Conservation (phyloP, 1,140 invertebrate genomes). For the Odontomachus brunneus region DNA sequence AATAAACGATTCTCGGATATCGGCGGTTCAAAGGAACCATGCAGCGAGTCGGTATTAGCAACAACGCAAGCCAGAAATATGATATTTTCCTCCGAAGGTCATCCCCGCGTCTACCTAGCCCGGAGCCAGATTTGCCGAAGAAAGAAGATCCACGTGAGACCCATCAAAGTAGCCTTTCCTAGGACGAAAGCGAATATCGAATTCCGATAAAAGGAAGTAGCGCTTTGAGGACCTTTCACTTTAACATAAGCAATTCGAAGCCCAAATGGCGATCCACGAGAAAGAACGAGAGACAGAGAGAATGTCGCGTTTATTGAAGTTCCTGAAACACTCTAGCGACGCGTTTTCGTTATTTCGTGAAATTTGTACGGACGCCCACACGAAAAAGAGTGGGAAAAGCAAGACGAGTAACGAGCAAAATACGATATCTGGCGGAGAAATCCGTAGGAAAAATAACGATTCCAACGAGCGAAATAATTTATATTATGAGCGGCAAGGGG, state of each 20-base stretch:
- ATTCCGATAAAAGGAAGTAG: conserved; percentile 78
- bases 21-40: conserved; percentile 17
- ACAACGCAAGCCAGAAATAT: conserved; percentile 52
- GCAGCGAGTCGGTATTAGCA: conserved; percentile 59
- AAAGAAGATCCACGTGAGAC: conserved; percentile 66
- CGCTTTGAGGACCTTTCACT: conserved; percentile 74
- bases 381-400: not conserved
- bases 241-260: conserved; percentile 72
- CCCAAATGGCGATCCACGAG: conserved; percentile 53
- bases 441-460: conserved; percentile 35
- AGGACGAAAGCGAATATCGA: conserved; percentile 75
- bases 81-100: conserved; percentile 45
- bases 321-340: not conserved
- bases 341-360: conserved; percentile 36
- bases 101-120: conserved; percentile 47
- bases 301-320: conserved; percentile 35
- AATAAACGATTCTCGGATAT: conserved; percentile 33
- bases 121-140: conserved; percentile 55
- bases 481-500: conserved; percentile 46
- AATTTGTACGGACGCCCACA: not conserved
- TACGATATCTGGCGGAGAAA: not conserved
- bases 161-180: conserved; percentile 69
- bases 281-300: not conserved
- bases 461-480: conserved; percentile 78
- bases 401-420: conserved; percentile 24